Percentiles rank a stretch among this genome's conserved stretches.
These are phyloP conservation scores for Rhagophthalmus giganteus DNA, from an alignment of 2,888 invertebrate species.

Conservation along the genomic window DNA sequence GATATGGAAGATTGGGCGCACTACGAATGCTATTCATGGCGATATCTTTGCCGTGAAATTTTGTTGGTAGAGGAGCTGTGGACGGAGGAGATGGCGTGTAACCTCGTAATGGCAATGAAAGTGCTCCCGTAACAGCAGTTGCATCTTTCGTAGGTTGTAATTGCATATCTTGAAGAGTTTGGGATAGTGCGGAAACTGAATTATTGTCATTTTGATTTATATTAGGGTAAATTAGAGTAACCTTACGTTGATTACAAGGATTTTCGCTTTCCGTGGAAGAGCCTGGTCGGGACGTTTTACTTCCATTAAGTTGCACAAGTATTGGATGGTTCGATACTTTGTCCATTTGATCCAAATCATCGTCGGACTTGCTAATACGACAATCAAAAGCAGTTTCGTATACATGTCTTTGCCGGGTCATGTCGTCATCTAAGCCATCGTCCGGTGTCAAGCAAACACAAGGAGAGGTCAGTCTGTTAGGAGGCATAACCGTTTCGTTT, in stretches of 20 bases:
- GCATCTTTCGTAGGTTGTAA: conserved; percentile 61
- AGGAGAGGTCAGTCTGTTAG: conserved; percentile 69
- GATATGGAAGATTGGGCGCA: conserved; percentile 74
- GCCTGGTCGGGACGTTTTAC: conserved; percentile 39
- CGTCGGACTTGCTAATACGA: conserved; percentile 78
- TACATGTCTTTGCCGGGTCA: conserved; percentile 71
- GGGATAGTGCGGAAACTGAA: conserved; percentile 54
- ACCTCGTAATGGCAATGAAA: conserved; percentile 67
- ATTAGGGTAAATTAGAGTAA: conserved; percentile 59
- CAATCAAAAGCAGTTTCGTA: conserved; percentile 91
- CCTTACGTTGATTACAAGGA: conserved; percentile 61
- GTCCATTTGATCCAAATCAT: conserved; percentile 79
- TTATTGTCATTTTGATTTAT: conserved; percentile 64
- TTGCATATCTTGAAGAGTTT: conserved; percentile 63
- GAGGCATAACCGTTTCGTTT: conserved; percentile 62
- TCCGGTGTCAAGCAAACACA: conserved; percentile 71
- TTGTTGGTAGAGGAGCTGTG: conserved; percentile 79
- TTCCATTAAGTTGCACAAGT: conserved; percentile 62
- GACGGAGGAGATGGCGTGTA: conserved; percentile 83
- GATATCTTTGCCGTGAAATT: conserved; percentile 67
- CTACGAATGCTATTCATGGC: conserved; percentile 79
- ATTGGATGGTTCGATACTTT: conserved; percentile 80
- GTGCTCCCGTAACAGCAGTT: conserved; percentile 60
- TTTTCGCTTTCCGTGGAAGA: conserved; percentile 41
- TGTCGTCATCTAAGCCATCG: conserved; percentile 63